Evolutionary conservation across 2,888 invertebrate genomes (phyloP).

Genomic region (Macaria liturata): DNA sequence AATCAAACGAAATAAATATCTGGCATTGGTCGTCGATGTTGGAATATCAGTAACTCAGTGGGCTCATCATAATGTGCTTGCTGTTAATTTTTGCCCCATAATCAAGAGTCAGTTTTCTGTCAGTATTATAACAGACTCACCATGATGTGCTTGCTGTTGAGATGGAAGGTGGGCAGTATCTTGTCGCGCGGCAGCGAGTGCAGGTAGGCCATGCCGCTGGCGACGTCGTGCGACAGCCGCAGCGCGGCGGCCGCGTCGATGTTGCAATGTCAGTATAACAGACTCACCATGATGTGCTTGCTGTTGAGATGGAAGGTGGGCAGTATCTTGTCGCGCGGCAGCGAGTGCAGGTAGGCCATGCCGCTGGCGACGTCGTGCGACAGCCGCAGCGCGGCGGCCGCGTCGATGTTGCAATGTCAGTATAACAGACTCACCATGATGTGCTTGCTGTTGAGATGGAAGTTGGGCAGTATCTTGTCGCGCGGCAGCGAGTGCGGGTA

Average conservation of each 20-base stretch:
- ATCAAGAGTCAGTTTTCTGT: constrained; percentile 76
- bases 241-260: constrained; percentile 97
- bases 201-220: constrained; percentile 97
- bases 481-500: constrained; percentile 97
- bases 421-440: no score
- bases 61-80: constrained; percentile 94
- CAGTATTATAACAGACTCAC: constrained; percentile 62
- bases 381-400: no score
- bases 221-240: constrained; percentile 96
- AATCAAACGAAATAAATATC: no score
- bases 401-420: no score
- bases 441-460: constrained; percentile 82
- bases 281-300: constrained; percentile 94
- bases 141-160: constrained; percentile 98
- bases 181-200: constrained; percentile 96
- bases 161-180: constrained; percentile 69
- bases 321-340: no score
- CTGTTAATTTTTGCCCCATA: constrained; percentile 83
- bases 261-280: no score
- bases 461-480: constrained; percentile 80
- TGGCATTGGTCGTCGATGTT: no score
- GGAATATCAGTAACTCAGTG: no score
- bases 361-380: no score
- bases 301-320: constrained; percentile 93
- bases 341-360: no score